Percentiles rank a stretch among this genome's conserved stretches.
Conservation (phyloP, 2,113 vertebrate species). For the Cyphotilapia sp. region DNA sequence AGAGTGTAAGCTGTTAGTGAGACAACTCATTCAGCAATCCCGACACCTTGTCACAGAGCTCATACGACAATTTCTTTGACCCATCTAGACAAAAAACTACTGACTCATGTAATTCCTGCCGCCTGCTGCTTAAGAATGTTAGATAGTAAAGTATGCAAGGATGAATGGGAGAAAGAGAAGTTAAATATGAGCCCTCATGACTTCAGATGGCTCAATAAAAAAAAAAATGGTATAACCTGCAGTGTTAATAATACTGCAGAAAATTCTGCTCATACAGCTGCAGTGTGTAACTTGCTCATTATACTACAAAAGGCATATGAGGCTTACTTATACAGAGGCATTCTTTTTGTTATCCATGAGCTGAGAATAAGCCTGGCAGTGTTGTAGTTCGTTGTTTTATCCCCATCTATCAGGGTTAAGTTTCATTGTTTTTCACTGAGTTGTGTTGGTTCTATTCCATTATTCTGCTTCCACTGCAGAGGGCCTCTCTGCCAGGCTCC, state of each 20-base stretch:
- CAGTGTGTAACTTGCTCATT: slow-evolving; percentile 22
- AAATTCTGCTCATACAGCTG: neutral
- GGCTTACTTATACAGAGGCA: slow-evolving; percentile 12
- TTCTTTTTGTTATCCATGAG: slow-evolving; percentile 12
- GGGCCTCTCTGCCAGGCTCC: slow-evolving; percentile 35
- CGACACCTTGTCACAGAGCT: slow-evolving; percentile 43
- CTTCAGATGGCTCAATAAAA: slow-evolving; percentile 28
- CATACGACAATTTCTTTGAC: slow-evolving; percentile 44
- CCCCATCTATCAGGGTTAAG: slow-evolving; percentile 44
- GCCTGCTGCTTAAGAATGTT: slow-evolving; percentile 5
- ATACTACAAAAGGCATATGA: slow-evolving; percentile 29
- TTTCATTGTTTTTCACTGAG: slow-evolving; percentile 42
- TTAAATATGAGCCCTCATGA: neutral
- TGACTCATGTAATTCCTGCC: slow-evolving; percentile 47
- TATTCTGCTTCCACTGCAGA: slow-evolving; percentile 40
- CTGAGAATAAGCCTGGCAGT: slow-evolving; percentile 12
- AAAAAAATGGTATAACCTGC: neutral
- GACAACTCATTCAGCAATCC: slow-evolving; percentile 25
- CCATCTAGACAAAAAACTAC: slow-evolving; percentile 49
- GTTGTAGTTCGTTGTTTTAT: slow-evolving; percentile 44
- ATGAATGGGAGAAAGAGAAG: neutral
- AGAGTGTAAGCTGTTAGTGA: slow-evolving; percentile 2
- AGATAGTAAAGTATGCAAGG: slow-evolving; percentile 31
- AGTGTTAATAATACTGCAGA: slow-evolving; percentile 13
- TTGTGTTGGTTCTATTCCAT: slow-evolving; percentile 38